Conservation (phyloP, 1,140 invertebrate genomes). For the Dreissena rostriformis region DNA sequence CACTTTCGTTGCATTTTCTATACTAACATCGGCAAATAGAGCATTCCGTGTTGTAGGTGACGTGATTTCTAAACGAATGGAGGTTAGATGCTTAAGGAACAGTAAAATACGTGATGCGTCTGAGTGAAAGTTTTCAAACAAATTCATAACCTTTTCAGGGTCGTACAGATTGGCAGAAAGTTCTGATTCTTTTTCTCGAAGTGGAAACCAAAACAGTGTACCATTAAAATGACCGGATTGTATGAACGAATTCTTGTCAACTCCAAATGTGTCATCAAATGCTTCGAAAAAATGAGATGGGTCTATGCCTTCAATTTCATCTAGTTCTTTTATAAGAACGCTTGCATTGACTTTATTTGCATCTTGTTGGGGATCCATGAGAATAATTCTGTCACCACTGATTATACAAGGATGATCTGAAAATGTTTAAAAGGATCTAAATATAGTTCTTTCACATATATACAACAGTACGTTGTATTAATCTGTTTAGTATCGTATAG, state of each 20-base stretch:
- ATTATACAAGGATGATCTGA: constrained; percentile 39
- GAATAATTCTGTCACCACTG: constrained; percentile 34
- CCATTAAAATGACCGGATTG: constrained; percentile 56
- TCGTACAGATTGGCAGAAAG: constrained; percentile 61
- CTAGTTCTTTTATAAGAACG: background rate
- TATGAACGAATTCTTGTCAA: constrained; percentile 6
- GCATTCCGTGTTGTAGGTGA: too few relatives aligned
- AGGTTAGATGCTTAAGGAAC: constrained; percentile 61
- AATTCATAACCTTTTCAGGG: constrained; percentile 56
- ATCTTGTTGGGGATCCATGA: constrained; percentile 42
- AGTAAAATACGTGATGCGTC: constrained; percentile 59
- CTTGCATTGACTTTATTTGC: constrained; percentile 7
- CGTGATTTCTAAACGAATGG: background rate
- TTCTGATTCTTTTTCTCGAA: constrained; percentile 59
- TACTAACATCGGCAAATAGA: too few relatives aligned
- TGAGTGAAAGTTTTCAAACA: constrained; percentile 62
- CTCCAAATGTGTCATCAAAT: constrained; percentile 45
- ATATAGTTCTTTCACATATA: too few relatives aligned
- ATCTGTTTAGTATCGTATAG: too few relatives aligned
- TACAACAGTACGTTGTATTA: too few relatives aligned
- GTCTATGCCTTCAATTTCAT: constrained; percentile 9
- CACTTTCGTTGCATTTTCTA: too few relatives aligned
- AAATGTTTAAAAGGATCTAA: background rate
- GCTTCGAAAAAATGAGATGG: background rate
- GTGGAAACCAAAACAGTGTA: constrained; percentile 75